A percentile compares a stretch with the other conserved stretches of the same genome.
These are phyloP conservation scores for Anoplius nigerrimus DNA, from an alignment of 2,888 invertebrate species.

Conservation along the genomic window DNA sequence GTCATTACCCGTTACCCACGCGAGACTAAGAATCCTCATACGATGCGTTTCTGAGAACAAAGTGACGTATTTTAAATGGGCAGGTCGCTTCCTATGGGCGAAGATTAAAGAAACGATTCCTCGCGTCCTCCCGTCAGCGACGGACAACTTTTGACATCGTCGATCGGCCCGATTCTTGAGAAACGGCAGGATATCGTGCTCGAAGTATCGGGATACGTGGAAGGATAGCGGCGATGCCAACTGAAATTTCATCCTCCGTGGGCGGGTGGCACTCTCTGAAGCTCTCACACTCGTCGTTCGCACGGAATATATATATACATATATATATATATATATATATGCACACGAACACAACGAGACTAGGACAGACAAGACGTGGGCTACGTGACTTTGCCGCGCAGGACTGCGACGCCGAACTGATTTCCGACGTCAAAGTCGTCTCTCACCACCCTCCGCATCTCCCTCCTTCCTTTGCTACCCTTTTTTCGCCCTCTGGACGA, in stretches of 20 bases:
- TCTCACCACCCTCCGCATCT: constrained; percentile 13
- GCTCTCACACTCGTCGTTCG: background rate
- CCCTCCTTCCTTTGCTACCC: constrained; percentile 19
- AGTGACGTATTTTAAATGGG: no score
- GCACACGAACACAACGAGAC: background rate
- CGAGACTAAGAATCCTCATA: no score
- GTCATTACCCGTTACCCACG: no score
- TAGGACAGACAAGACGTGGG: no score
- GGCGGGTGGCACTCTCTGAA: background rate
- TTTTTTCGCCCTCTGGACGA: constrained; percentile 15
- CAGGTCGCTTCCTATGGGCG: no score
- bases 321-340: no score
- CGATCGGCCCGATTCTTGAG: no score
- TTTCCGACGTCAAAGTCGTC: constrained; percentile 53
- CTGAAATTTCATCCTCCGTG: constrained; percentile 53
- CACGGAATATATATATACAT: background rate
- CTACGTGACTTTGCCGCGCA: background rate
- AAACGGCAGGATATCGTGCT: no score
- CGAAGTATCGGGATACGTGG: constrained; percentile 11
- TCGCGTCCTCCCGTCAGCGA: no score
- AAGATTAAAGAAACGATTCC: no score
- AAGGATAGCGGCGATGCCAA: constrained; percentile 33
- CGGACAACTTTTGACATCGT: no score
- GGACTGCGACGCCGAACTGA: constrained; percentile 49
- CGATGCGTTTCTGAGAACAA: no score